These are phyloP conservation scores for Ormia ochracea DNA, from an alignment of 2,888 invertebrate genomes.

Conservation along the genomic window DNA sequence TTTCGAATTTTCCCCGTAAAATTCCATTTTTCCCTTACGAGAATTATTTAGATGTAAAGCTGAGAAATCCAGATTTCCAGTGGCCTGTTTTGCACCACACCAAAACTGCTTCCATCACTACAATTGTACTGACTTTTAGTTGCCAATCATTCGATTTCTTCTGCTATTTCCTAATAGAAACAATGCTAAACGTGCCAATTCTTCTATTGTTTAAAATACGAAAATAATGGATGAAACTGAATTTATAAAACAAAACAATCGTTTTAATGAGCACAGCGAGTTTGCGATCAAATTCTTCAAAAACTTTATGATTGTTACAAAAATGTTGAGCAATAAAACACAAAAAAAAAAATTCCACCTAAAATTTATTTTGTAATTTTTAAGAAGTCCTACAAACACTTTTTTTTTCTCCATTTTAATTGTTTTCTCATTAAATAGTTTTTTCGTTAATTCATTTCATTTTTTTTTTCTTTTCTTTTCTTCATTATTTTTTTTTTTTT, in stretches of 20 bases:
- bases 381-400: background rate
- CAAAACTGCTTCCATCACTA: background rate
- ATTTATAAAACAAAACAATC: conserved; percentile 66
- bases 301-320: conserved; percentile 16
- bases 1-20: too few relatives aligned
- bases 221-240: background rate
- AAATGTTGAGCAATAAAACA: background rate
- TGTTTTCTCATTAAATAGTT: background rate
- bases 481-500: too few relatives aligned
- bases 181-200: conserved; percentile 52
- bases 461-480: background rate
- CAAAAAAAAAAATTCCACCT: background rate
- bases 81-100: background rate
- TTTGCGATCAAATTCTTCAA: conserved; percentile 68
- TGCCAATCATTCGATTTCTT: conserved; percentile 28
- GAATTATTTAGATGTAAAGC: too few relatives aligned
- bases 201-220: conserved; percentile 38
- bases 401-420: background rate
- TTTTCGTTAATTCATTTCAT: background rate
- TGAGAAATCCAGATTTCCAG: background rate
- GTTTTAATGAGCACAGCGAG: conserved; percentile 76
- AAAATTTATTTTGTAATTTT: conserved; percentile 18
- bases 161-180: conserved; percentile 7
- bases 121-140: conserved; percentile 23
- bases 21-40: too few relatives aligned